Conservation (phyloP, 1,140 invertebrate genomes). For the Paraescarpia echinospica region DNA sequence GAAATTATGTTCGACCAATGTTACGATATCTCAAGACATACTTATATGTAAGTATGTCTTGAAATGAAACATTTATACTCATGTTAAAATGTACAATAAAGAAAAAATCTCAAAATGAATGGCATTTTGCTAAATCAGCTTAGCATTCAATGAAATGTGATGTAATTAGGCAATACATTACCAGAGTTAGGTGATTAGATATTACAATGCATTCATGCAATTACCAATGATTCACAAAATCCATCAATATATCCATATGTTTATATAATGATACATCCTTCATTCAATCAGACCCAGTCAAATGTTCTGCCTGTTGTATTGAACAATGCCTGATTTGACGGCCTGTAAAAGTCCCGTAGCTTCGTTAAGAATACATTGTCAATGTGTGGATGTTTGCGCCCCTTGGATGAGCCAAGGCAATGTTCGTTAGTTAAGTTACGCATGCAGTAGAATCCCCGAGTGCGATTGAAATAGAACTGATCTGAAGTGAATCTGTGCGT, state of each 20-base stretch:
- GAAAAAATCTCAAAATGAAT: not conserved
- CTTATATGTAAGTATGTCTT: not conserved
- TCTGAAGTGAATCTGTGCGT: slow-evolving; percentile 41
- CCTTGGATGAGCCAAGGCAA: slow-evolving; percentile 92
- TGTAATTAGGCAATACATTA: not conserved
- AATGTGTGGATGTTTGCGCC: slow-evolving; percentile 85
- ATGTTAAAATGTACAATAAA: too few species aligned
- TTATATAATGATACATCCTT: not conserved
- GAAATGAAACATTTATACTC: too few species aligned
- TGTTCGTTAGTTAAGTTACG: slow-evolving; percentile 29
- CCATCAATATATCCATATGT: not conserved
- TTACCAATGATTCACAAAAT: not conserved
- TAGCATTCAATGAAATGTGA: not conserved
- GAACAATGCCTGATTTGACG: slow-evolving; percentile 70
- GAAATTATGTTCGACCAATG: not conserved
- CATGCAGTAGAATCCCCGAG: slow-evolving; percentile 60
- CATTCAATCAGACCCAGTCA: slow-evolving; percentile 38
- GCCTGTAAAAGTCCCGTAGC: slow-evolving; percentile 83
- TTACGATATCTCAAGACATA: not conserved
- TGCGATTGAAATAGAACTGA: slow-evolving; percentile 55
- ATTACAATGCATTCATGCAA: not conserved
- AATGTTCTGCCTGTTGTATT: slow-evolving; percentile 46
- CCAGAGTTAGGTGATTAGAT: not conserved
- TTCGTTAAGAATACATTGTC: slow-evolving; percentile 71
- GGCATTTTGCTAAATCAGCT: not conserved